Conservation (phyloP, 2,888 invertebrate species). For the Eledone cirrhosa region DNA sequence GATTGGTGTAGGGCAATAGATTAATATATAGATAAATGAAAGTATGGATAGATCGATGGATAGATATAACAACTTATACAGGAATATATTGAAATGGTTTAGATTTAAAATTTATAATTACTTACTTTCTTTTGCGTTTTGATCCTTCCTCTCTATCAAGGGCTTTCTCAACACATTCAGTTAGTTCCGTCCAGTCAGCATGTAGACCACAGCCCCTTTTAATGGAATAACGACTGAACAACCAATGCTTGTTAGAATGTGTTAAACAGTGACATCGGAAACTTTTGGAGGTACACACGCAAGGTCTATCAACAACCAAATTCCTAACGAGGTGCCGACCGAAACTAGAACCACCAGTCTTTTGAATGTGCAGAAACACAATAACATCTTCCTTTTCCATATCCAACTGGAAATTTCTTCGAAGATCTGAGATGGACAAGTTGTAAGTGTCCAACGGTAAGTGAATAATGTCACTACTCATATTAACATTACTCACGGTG, state of each 20-base stretch:
- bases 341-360: constrained; percentile 97
- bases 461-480: background rate
- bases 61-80: too few species aligned
- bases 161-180: constrained; percentile 75
- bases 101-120: background rate
- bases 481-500: background rate
- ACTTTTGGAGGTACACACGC: constrained; percentile 87
- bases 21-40: too few species aligned
- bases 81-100: too few species aligned
- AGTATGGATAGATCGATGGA: too few species aligned
- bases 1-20: too few species aligned
- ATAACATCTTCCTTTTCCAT: constrained; percentile 89
- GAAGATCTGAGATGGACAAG: constrained; percentile 71
- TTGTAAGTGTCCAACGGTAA: background rate
- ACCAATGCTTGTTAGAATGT: constrained; percentile 73
- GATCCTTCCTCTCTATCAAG: constrained; percentile 90
- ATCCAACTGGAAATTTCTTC: constrained; percentile 73
- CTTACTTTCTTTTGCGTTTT: constrained; percentile 75
- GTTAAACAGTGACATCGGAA: constrained; percentile 75
- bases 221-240: constrained; percentile 74
- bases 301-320: constrained; percentile 89
- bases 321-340: constrained; percentile 96
- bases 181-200: constrained; percentile 96
- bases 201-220: constrained; percentile 85
- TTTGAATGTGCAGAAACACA: constrained; percentile 98